Conservation (phyloP, 23 tunicate species). For the Trididemnum clinides region DNA sequence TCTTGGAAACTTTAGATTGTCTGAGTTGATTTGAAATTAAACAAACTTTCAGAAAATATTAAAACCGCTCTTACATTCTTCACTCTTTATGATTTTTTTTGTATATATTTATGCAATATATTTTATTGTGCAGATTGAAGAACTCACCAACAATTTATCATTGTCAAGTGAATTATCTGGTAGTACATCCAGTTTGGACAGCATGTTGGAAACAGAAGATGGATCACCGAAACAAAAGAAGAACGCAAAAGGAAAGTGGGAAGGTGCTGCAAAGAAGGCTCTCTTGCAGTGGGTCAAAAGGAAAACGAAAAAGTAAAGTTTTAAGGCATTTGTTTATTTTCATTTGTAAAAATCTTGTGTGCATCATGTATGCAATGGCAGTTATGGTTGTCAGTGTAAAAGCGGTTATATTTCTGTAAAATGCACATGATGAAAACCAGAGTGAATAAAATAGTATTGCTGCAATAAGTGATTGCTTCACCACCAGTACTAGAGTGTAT, state of each 20-base stretch:
- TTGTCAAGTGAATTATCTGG: constrained; percentile 68
- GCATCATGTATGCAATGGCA: no score
- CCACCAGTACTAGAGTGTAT: no score
- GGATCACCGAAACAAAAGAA: constrained; percentile 52
- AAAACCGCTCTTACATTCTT: no score
- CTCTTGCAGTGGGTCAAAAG: constrained; percentile 93
- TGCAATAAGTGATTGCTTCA: no score
- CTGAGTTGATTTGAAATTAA: no score
- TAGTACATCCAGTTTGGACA: constrained; percentile 90
- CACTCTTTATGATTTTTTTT: no score
- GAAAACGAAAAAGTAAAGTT: constrained; percentile 66
- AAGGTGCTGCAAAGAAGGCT: constrained; percentile 97
- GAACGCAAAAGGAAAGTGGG: constrained; percentile 93
- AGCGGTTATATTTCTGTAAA: no score
- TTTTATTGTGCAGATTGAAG: constrained; percentile 69
- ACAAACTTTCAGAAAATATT: no score
- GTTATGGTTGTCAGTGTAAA: no score
- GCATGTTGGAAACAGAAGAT: constrained; percentile 43
- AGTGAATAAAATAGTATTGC: no score
- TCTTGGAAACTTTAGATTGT: no score
- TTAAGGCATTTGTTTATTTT: background rate
- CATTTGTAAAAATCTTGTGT: background rate
- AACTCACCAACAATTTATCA: constrained; percentile 71
- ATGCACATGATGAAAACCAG: no score
- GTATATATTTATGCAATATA: background rate